Base-by-base conservation (phyloP, 1,140 invertebrate species). In the Littorina saxatilis region DNA sequence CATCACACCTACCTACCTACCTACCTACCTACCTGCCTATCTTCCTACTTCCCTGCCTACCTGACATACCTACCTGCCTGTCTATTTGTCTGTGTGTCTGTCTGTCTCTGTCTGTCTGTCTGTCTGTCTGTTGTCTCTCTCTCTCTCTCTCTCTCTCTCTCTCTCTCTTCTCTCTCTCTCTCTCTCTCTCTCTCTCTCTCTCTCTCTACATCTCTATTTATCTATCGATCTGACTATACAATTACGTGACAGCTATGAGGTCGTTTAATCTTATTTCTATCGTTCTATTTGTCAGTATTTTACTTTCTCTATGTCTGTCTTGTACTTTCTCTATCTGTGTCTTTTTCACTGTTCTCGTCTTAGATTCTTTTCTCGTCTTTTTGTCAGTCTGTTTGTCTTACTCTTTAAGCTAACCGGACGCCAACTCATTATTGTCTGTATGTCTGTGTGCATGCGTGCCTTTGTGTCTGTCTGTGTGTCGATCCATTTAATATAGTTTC, bases 151-250 rank as follows among this genome's bases (percentile, higher is more conserved):
- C 61, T 63, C n/a, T 27, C 61, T 63, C 61, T 47, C 29, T 40
- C 37, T 47, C 68, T 72, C 17, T 40, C 40, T 40, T n/a, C 66
- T 39, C 43, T 73, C 35, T 43, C 66, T 70, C 66, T 35, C 17
- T 70, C 66, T 15, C 17, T 70, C 17, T 35, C 39, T 40, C n/a
- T 70, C 39, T 27, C 32, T 63, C 58, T 63, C 29, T 32, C 58
- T 32, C 29, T 63, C 29, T 63, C 29, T 63, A 7, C n/a, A 4
- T 63, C 29, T 63, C 29, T 63, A 7, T 63, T 23, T 32, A 7
- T 63, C 29, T 32, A 7, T 63, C 23, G 7, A 7, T 63, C 58
- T 63, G 7, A 7, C 58, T 23, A 23, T 63, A 47, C 23, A 23
- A n/a, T 23, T 63, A 27, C 7, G 23, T 32, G 5, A 27, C 29